Evolutionary conservation across 2,797 vertebrate genomes (phyloP).

Genomic region (Gallinago stenura): DNA sequence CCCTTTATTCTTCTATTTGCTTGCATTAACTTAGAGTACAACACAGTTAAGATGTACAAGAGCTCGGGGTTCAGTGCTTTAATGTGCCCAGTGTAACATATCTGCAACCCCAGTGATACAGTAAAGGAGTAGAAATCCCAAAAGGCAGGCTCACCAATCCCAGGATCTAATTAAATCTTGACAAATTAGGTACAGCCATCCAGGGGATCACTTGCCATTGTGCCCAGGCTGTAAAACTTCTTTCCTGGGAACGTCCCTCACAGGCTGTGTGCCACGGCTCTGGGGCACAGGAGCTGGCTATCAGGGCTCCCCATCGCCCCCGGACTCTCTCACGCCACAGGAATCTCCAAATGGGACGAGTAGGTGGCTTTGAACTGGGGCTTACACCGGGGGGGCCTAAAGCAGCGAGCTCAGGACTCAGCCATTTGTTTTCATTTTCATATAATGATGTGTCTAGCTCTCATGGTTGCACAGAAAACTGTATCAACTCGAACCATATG

Average conservation of each 20-base stretch:
- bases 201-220: not conserved
- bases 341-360: slow-evolving; percentile 1
- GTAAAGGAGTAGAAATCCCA: not conserved
- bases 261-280: not conserved
- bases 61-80: not conserved
- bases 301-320: not conserved
- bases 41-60: not conserved
- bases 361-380: slow-evolving; percentile 42
- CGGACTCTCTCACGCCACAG: not conserved
- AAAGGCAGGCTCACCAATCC: not conserved
- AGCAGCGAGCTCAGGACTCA: slow-evolving; percentile 36
- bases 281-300: not conserved
- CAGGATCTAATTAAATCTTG: slow-evolving; percentile 4
- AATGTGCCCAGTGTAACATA: not conserved
- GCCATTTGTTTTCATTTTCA: slow-evolving; percentile 76
- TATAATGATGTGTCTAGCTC: slow-evolving; percentile 76
- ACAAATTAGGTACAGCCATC: slow-evolving; percentile 26
- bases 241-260: not conserved
- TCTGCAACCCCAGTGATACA: not conserved
- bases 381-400: slow-evolving; percentile 35
- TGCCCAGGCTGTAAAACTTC: not conserved
- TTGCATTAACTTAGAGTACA: not conserved
- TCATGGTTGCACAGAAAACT: slow-evolving; percentile 71
- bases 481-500: slow-evolving; percentile 74
- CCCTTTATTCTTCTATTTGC: not conserved